Percentiles rank a stretch among this genome's conserved stretches.
Evolutionary conservation across 2,888 invertebrate genomes (phyloP).

Genomic region (Eristalis arbustorum): DNA sequence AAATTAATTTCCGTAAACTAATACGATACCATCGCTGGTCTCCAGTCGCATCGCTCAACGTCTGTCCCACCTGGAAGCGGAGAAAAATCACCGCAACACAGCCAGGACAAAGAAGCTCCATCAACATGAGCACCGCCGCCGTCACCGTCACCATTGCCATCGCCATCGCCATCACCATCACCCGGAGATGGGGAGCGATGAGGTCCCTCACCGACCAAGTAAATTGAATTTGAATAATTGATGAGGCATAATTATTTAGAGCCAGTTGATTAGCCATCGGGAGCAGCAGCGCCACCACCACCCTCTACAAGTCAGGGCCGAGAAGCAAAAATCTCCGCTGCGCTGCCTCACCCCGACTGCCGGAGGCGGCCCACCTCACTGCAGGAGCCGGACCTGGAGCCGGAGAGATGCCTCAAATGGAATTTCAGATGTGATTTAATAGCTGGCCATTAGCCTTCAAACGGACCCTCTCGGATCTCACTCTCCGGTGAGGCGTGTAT

Average conservation of each 20-base stretch:
- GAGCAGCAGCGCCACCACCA: conserved; percentile 37
- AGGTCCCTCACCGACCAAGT: conserved; percentile 48
- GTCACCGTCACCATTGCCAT: not conserved
- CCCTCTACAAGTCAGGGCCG: not conserved
- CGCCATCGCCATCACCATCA: conserved; percentile 9
- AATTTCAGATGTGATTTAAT: conserved; percentile 73
- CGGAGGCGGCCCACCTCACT: not conserved
- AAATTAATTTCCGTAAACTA: conserved; percentile 69
- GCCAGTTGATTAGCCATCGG: conserved; percentile 71
- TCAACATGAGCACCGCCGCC: not conserved
- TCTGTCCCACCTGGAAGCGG: conserved; percentile 34
- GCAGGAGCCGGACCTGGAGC: not conserved
- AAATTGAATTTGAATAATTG: conserved; percentile 74
- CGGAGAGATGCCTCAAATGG: conserved; percentile 68
- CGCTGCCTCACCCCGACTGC: not conserved
- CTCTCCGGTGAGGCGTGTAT: conserved; percentile 46
- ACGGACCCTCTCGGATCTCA: conserved; percentile 41
- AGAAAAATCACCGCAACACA: not conserved
- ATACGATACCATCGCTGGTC: conserved; percentile 30
- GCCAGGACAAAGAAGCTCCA: conserved; percentile 27
- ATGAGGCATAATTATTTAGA: conserved; percentile 73
- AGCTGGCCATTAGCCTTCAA: conserved; percentile 71
- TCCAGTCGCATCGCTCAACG: conserved; percentile 57
- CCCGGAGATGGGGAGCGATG: not conserved
- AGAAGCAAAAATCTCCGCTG: conserved; percentile 61